Evolutionary conservation across 2,797 vertebrate genomes (phyloP).

Genomic region (Eulemur rubriventer): DNA sequence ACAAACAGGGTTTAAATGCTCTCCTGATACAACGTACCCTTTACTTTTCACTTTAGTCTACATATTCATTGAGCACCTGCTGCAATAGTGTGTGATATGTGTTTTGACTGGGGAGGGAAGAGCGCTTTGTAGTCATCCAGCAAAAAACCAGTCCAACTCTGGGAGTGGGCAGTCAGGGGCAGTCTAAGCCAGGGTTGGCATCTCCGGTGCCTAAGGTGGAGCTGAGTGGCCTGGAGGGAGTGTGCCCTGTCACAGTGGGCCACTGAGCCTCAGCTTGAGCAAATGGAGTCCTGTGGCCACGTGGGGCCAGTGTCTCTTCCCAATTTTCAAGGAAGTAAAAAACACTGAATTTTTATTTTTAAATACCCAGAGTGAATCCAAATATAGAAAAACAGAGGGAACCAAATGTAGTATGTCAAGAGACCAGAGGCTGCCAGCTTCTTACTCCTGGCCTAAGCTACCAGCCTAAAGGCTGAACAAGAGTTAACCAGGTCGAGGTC

Average conservation of each 20-base stretch:
- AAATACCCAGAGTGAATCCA: not conserved
- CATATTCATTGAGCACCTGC: not conserved
- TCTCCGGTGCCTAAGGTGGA: not conserved
- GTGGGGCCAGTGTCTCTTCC: not conserved
- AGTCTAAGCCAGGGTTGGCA: not conserved
- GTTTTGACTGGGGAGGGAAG: not conserved
- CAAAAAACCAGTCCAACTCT: not conserved
- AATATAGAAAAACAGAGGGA: not conserved
- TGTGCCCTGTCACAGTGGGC: too few species aligned
- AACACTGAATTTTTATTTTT: slow-evolving; percentile 1
- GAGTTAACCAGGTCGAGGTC: not conserved
- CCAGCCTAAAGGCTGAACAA: not conserved
- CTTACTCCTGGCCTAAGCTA: not conserved
- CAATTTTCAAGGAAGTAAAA: not conserved
- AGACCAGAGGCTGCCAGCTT: not conserved
- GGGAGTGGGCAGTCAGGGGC: not conserved
- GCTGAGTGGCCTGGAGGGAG: not conserved
- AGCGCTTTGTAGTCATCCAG: not conserved
- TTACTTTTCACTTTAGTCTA: not conserved
- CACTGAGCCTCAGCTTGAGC: not conserved
- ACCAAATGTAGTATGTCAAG: not conserved
- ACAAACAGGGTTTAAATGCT: not conserved
- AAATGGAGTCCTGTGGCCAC: not conserved
- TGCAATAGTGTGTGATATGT: not conserved
- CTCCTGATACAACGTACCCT: not conserved